Base-by-base conservation (phyloP, 2,888 invertebrate species). In the Tetrapedia diversipes region DNA sequence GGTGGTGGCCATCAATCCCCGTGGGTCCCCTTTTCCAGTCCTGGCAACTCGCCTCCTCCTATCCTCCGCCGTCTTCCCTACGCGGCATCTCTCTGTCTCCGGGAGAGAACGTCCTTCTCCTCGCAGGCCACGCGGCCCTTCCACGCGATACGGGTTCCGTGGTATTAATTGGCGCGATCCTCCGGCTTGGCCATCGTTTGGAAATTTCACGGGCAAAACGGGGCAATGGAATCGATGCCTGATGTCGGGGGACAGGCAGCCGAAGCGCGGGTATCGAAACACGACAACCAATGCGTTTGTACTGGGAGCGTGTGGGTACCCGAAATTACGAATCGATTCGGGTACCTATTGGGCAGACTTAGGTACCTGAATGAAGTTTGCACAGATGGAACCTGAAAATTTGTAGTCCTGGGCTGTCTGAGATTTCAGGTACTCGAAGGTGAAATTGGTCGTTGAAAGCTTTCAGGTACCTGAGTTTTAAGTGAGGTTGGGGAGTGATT, bases 1-100 rank as follows among this genome's bases (percentile, higher is more conserved):
- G 89, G 89, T 88, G 89, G 88, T 89, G 89, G 89, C 88, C 88
- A 90, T 91, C 91, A 91, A 91, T 91, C 90, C 87, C 83, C 72
- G 80, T 84, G 82, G 82, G 84, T 80, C 76, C 86, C 79, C 84
- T 86, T 84, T 75, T 78, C 77, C 79, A 82, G 84, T 79, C 80
- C 81, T 79, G 79, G 76, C 81, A 68, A 81, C 67, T 73, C 71
- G 72, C 79, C 67, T 75, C 83, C 64, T 57, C 64, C 71, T 59
- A 67, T 66, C 75, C 61, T 65, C 81, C 80, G 70, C 71, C 66
- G 64, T 68, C 66, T 70, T 68, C 64, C 68, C 64, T 64, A 51
- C 67, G 49, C 63, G 68, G 54, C 41, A 53, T 70, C 79, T 63
- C 68, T 63, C 68, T 59, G 57, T 68, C 61, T 72, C 63, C 43